phyloP scores from a whole-genome alignment of 2,888 invertebrate genomes.

The Tridacna gigas region DNA sequence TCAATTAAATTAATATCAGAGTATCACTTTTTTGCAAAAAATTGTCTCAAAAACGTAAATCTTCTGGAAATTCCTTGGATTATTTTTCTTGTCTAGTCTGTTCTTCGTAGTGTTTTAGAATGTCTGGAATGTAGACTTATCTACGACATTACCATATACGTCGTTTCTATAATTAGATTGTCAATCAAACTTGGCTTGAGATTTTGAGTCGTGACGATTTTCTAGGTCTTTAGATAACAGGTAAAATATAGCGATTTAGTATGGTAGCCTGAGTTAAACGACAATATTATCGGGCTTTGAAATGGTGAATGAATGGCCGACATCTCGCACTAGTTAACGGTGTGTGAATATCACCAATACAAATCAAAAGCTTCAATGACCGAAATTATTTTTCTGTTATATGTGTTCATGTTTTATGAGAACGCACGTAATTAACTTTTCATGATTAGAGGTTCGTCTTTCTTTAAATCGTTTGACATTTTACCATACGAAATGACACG shows the following conservation, averaged over 20 bases:
- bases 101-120: slow-evolving; percentile 65
- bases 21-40: background rate
- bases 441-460: too few relatives aligned
- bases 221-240: background rate
- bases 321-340: too few relatives aligned
- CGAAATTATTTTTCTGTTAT: too few relatives aligned
- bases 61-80: background rate
- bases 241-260: slow-evolving; percentile 1
- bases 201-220: slow-evolving; percentile 33
- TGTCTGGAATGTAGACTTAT: slow-evolving; percentile 82
- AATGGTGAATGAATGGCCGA: slow-evolving; percentile 2
- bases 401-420: too few relatives aligned
- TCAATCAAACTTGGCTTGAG: slow-evolving; percentile 57
- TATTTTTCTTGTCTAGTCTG: slow-evolving; percentile 12
- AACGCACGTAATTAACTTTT: too few relatives aligned
- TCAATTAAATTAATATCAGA: background rate
- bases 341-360: background rate
- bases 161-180: slow-evolving; percentile 72
- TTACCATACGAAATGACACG: too few relatives aligned
- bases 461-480: too few relatives aligned
- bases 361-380: background rate
- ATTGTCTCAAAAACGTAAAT: background rate
- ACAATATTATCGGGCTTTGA: background rate
- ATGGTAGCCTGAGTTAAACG: slow-evolving; percentile 15
- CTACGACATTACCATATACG: slow-evolving; percentile 81